Conservation (phyloP, 2,113 vertebrate genomes). For the Ursus arctos region DNA sequence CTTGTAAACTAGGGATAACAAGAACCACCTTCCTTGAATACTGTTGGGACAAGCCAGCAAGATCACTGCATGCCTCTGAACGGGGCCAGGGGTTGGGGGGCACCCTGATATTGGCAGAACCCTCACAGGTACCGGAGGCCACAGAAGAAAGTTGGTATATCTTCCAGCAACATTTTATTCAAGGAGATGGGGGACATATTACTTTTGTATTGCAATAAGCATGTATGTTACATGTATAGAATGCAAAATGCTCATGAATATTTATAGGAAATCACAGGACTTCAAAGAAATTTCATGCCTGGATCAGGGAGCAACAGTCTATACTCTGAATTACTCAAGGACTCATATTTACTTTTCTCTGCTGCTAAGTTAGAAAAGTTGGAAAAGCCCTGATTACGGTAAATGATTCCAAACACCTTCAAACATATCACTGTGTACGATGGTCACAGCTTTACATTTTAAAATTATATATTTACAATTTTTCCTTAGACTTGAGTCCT, state of each 20-base stretch:
- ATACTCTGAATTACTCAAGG: neutral
- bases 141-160: neutral
- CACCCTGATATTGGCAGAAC: neutral
- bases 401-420: conserved; percentile 17
- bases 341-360: conserved; percentile 35
- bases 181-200: neutral
- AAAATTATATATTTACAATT: conserved; percentile 44
- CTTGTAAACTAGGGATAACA: neutral
- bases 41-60: neutral
- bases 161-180: neutral
- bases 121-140: accelerated
- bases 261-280: neutral
- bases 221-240: neutral
- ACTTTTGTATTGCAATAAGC: conserved; percentile 53
- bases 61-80: neutral
- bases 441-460: neutral
- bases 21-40: neutral
- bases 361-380: conserved; percentile 36
- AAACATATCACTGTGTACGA: neutral
- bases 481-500: conserved; percentile 56
- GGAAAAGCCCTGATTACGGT: neutral
- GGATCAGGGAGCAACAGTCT: neutral
- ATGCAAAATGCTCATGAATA: conserved; percentile 59
- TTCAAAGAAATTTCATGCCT: conserved; percentile 63
- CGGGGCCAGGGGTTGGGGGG: accelerated